Base-by-base conservation (phyloP, 30 jellyfish, hydroid and myxozoan species). In the Mastigias papua region DNA sequence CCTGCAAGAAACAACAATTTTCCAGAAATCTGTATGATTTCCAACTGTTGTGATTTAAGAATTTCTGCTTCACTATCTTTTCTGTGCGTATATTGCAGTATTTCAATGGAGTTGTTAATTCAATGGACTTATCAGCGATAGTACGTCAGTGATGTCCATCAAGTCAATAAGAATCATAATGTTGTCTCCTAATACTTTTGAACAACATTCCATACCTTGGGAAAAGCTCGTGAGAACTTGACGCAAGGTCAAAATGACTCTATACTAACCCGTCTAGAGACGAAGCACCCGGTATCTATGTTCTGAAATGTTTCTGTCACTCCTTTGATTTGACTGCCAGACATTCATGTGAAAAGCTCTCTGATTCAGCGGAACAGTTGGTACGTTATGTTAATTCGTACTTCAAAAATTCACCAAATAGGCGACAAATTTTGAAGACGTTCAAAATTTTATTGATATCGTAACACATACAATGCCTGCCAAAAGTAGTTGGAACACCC, bases 271-370 rank as follows among this genome's bases (percentile, higher is more conserved):
- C 34, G 91, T n/a, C 63, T 81, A 81, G 42, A 62, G 50, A 46
- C 51, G 54, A 20, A 29, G 80, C 61, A 9, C 80, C 80, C 20
- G 54, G 31, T 26, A 34, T 69, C 9, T 69, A 26, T 26, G 61
- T 69, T 28, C 49, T 82, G 57, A 82, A 82, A 48, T 82, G 92
- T 48, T 82, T 23, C 35, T 66, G 84, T 34, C 92, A 66, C 81
- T 30, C 92, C 46, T 82, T 82, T 50, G 76, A 82, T 42, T 82
- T 81, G 35, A 76, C 66, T 65, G 80, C 61, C 17, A 31, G 61
- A 7, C 61, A 69, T 9, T 22, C 80, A 7, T 26, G 80, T 42
- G 26, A 31, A 48, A 8, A 27, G 33, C 48, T 81, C 34, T 81
- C 91, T 11, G 34, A 81, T 22, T 15, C 91, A 25, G 48, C 91